Base-by-base conservation (phyloP, 2,888 invertebrate genomes). In the Heliconius hortense region DNA sequence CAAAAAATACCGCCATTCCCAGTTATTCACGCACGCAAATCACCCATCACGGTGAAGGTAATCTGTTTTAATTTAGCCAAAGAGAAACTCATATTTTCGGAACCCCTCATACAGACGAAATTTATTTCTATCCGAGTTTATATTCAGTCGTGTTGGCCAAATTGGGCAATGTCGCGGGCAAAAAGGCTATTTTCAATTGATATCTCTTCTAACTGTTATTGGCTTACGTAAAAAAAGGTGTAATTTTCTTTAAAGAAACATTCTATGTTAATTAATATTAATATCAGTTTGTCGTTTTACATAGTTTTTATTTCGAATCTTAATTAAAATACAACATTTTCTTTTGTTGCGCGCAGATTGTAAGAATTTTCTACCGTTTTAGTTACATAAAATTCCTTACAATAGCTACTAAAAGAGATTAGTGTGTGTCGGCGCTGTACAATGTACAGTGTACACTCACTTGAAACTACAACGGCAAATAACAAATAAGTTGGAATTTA, bases 401-500 rank as follows among this genome's bases (percentile, higher is more conserved):
- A 71, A 71, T n/a, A 31, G 53, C 70, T 15, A 75, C 64, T 71
- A 28, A 26, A 70, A 56, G 59, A 72, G 67, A 72, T 67, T 72
- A 68, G 90, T 90, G 90, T 87, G 87, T 88, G 83, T 81, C 84
- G 83, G 82, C 85, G 87, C 90, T 89, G 85, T 60, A 67, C 86
- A 60, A 24, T 60, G 24, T 5, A 26, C 60, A 60, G 26, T 60
- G 87, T 31, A 63, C 90, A 90, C 90, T 90, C 90, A 87, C 85
- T 83, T 81, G 85, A 86, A 88, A 86, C 83, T 92, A 94, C 93
- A 94, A 92, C 92, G 89, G 91, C 82, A 88, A 88, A 87, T 90
- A 88, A 91, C 82, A 88, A 88, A 87, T 90, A 88, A 92, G 94
- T 95, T 94, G 89, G 89, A 91, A 91, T 93, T 92, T 93, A 90